Evolutionary conservation across 2,888 invertebrate species (phyloP), one percentile per base, ranked within the genome.

Genomic region (Drosophila quasianomalipes): DNA sequence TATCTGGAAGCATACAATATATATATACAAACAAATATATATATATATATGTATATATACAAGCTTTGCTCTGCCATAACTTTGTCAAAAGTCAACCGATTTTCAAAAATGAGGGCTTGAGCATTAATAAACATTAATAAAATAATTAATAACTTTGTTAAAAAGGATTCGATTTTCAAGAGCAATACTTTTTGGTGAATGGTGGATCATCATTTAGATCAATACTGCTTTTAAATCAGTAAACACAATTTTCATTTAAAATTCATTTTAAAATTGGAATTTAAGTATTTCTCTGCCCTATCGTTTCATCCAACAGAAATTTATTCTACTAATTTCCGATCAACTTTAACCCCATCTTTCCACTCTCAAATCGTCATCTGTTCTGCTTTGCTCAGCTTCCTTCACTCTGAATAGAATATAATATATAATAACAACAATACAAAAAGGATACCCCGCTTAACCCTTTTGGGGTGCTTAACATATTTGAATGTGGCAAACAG

Each of bases 401-500:
- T 30, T n/a, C 0, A n/a, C 33, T 19, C 69, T 58, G 57, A 22
- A 47, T 47, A 16, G 26, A 47, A 47, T 16, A 4, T 16, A 9
- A 26, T 16, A 26, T 16, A 16, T 16, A 61, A 47, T 1, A 30
- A 14, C 14, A 41, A 58, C 30, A 66, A 55, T 39, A 69, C 44
- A 69, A 52, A 4, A 28, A 22, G 51, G 73, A 79, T 9, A 84
- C 75, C 85, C 74, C 67, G 41, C 33, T 63, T 67, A 73, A 82
- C 70, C 84, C 80, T 73, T 85, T 65, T 54, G 28, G 28, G 26
- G 33, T 12, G 37, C 19, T 58, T 33, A 22, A n/a, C 41, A 41
- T 22, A 55, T 70, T 63, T 54, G 10, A 63, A 44, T 66, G 62
- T 39, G 33, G 30, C 12, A 39, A 81, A 78, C 87, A 89, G 85